Base-by-base conservation (phyloP, 2,113 vertebrate species). In the Spea multiplicata region DNA sequence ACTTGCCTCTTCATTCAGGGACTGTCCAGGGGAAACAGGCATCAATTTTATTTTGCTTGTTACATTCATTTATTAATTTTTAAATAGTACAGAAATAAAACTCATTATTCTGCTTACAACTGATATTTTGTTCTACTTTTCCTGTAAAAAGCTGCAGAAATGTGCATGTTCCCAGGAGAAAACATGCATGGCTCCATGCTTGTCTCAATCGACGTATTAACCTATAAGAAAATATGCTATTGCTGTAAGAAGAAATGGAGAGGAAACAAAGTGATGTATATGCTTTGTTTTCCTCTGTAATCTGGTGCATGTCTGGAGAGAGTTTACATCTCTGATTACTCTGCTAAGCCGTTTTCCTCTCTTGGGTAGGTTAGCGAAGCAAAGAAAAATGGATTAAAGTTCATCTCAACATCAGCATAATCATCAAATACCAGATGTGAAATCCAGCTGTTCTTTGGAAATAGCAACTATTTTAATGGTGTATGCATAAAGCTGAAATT, bases 321-420 rank as follows among this genome's bases (percentile, higher is more conserved):
- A 73, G 62, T 80, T 80, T 52, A 80, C 50, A 73, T 72, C 45
- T 67, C 48, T 80, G 71, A 80, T 80, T 57, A 80, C 65, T 64
- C 59, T 49, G 52, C 76, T 80, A 68, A 80, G 77, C 77, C 73
- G 44, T 73, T 78, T 55, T 73, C 13, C 62, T 80, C 77, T 80
- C 71, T 17, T 80, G 77, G 77, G 77, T 67, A 73, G 14, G 50
- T 73, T 80, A 73, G 62, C 67, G 77, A 80, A 80, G 77, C 77
- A 68, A 64, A 78, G 69, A 68, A 78, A 61, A 78, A 78, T 65
- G 76, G 61, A 78, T 78, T 53, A 17, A 55, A 78, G 69, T 78
- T 78, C 69, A 80, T 80, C 62, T 57, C 49, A 80, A 73, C 71
- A 80, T 80, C 77, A 80, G 77, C 77, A 80, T 47, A 73, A 73